Percentiles rank a stretch among this genome's conserved stretches.
These are phyloP conservation scores for Mionectes olivaceus DNA, from an alignment of 2,797 vertebrate species.

Conservation along the genomic window DNA sequence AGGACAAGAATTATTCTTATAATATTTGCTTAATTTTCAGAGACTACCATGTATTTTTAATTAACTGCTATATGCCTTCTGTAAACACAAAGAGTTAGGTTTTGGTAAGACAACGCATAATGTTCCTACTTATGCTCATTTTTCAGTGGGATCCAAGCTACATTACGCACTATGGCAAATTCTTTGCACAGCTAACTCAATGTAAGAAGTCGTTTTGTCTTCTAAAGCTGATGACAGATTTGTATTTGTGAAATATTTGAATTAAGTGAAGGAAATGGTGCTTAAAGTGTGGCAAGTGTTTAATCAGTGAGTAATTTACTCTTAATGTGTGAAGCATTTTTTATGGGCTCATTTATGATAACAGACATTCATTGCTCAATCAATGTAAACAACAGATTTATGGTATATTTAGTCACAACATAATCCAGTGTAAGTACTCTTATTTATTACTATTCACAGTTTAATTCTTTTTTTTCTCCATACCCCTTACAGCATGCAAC, in stretches of 20 bases:
- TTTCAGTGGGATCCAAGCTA: background rate
- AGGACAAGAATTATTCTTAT: background rate
- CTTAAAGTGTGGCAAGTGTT: slow-evolving; percentile 42
- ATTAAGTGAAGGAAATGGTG: slow-evolving; percentile 42
- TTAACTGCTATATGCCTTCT: background rate
- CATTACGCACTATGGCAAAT: background rate
- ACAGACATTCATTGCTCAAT: slow-evolving; percentile 33
- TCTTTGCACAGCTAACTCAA: background rate
- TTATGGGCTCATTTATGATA: slow-evolving; percentile 43
- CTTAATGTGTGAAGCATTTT: slow-evolving; percentile 37
- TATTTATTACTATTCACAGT: slow-evolving; percentile 40
- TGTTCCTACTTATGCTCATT: background rate
- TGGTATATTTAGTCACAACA: slow-evolving; percentile 25
- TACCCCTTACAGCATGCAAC: background rate
- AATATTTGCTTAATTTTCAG: background rate
- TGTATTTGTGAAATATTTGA: slow-evolving; percentile 50
- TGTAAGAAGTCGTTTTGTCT: slow-evolving; percentile 23
- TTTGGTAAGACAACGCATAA: background rate
- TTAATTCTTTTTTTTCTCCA: background rate
- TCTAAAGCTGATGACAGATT: slow-evolving; percentile 20
- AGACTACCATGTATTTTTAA: background rate
- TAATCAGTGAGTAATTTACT: slow-evolving; percentile 61
- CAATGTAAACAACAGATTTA: slow-evolving; percentile 30
- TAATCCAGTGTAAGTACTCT: slow-evolving; percentile 28
- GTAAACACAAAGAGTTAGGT: background rate